These are phyloP conservation scores for Orthosia gracilis DNA, from an alignment of 2,888 invertebrate genomes.

Conservation along the genomic window DNA sequence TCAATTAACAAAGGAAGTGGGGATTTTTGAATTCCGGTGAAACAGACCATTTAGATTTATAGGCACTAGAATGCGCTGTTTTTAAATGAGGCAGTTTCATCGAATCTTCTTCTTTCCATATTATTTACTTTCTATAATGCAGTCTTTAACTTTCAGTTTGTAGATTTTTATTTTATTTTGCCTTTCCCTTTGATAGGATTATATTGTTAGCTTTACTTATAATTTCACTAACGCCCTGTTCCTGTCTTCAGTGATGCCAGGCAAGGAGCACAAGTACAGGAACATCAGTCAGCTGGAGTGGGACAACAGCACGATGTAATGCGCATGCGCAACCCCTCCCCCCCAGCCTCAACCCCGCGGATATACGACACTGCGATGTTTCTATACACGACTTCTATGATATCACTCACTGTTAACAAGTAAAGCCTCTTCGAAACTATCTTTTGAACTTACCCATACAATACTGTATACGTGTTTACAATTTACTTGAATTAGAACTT, in stretches of 20 bases:
- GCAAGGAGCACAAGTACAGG: constrained; percentile 92
- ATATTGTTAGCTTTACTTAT: too few relatives aligned
- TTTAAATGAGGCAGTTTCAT: too few relatives aligned
- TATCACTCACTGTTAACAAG: neutral
- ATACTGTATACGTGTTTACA: neutral
- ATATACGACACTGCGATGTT: constrained; percentile 54
- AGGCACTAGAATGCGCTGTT: too few relatives aligned
- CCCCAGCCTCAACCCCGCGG: constrained; percentile 58
- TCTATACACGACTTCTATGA: constrained; percentile 49
- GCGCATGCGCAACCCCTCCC: constrained; percentile 59
- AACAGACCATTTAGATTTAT: too few relatives aligned
- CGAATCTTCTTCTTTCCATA: too few relatives aligned
- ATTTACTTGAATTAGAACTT: constrained; percentile 14
- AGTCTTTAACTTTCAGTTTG: too few relatives aligned
- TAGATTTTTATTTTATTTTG: too few relatives aligned
- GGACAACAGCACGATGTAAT: constrained; percentile 95
- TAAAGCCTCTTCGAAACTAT: neutral
- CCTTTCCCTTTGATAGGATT: too few relatives aligned
- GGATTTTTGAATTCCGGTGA: too few relatives aligned
- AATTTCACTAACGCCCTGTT: neutral
- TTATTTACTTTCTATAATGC: too few relatives aligned
- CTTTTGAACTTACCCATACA: constrained; percentile 15
- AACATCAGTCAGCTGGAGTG: constrained; percentile 95
- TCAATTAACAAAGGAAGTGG: too few relatives aligned
- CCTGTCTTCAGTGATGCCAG: constrained; percentile 82